A percentile compares a stretch with the other conserved stretches of the same genome.
Conservation (phyloP, 2,888 invertebrate species). For the Aradus depressus region DNA sequence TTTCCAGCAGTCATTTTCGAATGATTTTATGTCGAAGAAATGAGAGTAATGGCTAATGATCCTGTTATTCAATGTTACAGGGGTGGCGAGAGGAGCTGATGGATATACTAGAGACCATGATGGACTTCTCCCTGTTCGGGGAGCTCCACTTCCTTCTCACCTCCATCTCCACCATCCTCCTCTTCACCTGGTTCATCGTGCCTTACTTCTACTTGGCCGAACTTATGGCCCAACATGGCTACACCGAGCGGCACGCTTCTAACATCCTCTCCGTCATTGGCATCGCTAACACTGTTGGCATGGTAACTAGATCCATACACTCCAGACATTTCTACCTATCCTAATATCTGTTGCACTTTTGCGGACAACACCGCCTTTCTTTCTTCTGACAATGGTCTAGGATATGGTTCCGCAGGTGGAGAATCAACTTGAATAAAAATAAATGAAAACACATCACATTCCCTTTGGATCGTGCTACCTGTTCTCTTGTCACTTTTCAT, state of each 20-base stretch:
- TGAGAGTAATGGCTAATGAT: slow-evolving; percentile 15
- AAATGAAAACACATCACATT: no score
- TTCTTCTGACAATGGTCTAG: no score
- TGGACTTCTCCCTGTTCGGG: slow-evolving; percentile 68
- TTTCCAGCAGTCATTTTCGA: no score
- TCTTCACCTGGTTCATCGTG: slow-evolving; percentile 90
- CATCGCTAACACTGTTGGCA: slow-evolving; percentile 80
- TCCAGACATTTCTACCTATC: neutral
- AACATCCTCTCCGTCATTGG: slow-evolving; percentile 76
- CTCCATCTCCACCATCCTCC: slow-evolving; percentile 72
- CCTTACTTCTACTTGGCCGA: slow-evolving; percentile 90
- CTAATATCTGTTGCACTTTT: neutral
- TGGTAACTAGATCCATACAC: slow-evolving; percentile 54
- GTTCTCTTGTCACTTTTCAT: no score
- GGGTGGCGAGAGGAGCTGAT: slow-evolving; percentile 58
- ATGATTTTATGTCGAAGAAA: no score
- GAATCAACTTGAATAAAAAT: no score
- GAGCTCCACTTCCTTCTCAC: slow-evolving; percentile 67
- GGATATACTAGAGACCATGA: slow-evolving; percentile 56
- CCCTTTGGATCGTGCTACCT: no score
- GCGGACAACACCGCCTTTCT: no score
- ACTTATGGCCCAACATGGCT: slow-evolving; percentile 59
- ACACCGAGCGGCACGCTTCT: slow-evolving; percentile 61
- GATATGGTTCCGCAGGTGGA: no score
- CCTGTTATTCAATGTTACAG: no score